Percentiles rank a stretch among this genome's conserved stretches.
These are phyloP conservation scores for Myioborus melanocephalus DNA, from an alignment of 2,797 vertebrate genomes.

Conservation along the genomic window DNA sequence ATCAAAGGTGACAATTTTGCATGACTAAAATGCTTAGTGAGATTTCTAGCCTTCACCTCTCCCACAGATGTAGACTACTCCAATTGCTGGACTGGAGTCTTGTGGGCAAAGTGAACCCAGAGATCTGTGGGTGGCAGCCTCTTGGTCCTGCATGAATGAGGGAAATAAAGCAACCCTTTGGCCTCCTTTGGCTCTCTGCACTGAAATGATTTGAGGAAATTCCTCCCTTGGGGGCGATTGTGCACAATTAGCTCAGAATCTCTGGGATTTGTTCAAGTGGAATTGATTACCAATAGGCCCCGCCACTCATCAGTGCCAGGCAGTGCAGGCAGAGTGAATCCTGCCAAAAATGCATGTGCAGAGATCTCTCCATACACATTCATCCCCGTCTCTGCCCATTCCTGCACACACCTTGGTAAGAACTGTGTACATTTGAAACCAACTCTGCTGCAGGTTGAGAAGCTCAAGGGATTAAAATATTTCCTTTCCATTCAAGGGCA, in stretches of 20 bases:
- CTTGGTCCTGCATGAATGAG: too few relatives aligned
- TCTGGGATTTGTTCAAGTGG: neutral
- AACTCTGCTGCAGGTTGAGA: neutral
- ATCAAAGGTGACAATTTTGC: conserved; percentile 33
- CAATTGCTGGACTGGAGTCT: neutral
- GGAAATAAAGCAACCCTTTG: neutral
- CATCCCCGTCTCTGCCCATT: fast-evolving
- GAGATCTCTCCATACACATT: fast-evolving
- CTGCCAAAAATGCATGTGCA: neutral
- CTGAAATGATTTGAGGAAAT: neutral
- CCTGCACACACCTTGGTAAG: neutral
- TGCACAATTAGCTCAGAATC: neutral
- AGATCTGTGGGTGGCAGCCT: neutral
- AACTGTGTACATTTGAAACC: neutral
- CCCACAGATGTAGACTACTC: neutral
- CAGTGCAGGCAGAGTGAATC: neutral
- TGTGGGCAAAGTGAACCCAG: neutral
- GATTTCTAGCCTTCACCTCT: conserved; percentile 6
- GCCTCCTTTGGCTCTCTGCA: neutral
- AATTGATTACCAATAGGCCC: neutral
- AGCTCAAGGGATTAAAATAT: fast-evolving
- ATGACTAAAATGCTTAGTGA: conserved; percentile 10
- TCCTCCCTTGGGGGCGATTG: neutral
- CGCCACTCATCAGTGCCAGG: fast-evolving
- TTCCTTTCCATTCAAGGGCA: neutral